Conservation (phyloP, 2,888 invertebrate genomes). For the Belgica antarctica region DNA sequence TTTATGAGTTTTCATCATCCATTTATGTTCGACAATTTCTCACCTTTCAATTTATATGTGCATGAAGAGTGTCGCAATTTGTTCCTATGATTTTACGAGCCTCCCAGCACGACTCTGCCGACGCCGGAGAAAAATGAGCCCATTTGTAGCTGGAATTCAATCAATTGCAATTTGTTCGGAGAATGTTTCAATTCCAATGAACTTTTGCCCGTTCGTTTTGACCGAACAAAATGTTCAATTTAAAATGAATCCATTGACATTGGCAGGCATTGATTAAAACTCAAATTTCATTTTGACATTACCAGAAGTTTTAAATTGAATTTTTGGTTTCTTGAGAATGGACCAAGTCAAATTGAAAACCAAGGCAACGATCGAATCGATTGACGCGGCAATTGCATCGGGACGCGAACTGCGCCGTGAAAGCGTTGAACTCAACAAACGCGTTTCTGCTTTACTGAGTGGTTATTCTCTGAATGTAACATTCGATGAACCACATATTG, state of each 20-base stretch:
- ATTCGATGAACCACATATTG: too few relatives aligned
- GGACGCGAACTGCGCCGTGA: too few relatives aligned
- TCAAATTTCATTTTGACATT: neutral
- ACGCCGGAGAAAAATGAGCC: neutral
- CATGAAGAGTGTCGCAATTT: neutral
- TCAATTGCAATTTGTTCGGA: constrained; percentile 11
- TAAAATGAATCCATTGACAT: neutral
- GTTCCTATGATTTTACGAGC: too few relatives aligned
- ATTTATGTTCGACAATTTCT: constrained; percentile 26
- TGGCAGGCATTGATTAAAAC: neutral
- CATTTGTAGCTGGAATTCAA: neutral
- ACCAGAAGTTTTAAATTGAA: too few relatives aligned
- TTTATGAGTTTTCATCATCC: constrained; percentile 34
- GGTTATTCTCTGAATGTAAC: too few relatives aligned
- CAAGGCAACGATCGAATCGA: too few relatives aligned
- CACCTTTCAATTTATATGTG: neutral
- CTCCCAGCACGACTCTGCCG: too few relatives aligned
- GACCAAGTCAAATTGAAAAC: too few relatives aligned
- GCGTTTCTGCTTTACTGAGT: too few relatives aligned
- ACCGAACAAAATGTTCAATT: neutral
- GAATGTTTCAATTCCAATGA: constrained; percentile 8
- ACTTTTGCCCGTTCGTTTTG: neutral
- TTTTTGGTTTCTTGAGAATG: too few relatives aligned
- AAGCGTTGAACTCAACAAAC: too few relatives aligned
- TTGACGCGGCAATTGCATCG: too few relatives aligned